Evolutionary conservation across 2,113 vertebrate genomes (phyloP).

Genomic region (Rhadina sibilatrix): DNA sequence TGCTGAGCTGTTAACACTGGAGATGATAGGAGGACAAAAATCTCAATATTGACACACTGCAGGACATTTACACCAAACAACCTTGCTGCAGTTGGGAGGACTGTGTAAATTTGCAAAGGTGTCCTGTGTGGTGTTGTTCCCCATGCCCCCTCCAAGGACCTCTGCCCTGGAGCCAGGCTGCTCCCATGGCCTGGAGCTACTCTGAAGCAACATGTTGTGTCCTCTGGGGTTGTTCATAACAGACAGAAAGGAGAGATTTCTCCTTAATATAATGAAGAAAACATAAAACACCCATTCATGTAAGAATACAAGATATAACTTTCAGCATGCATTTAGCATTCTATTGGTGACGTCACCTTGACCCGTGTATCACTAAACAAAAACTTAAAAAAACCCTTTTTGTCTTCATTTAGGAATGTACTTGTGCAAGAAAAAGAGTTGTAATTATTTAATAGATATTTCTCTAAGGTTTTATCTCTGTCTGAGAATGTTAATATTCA

Average conservation of each 20-base stretch:
- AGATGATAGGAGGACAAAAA: neutral
- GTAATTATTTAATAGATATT: conserved; percentile 11
- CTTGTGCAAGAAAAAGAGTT: neutral
- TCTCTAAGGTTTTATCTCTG: conserved; percentile 21
- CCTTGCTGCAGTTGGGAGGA: neutral
- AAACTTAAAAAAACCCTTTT: neutral
- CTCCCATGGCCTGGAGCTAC: neutral
- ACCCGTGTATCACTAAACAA: neutral
- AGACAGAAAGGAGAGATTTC: neutral
- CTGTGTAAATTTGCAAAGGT: neutral
- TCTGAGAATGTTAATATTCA: conserved; percentile 23
- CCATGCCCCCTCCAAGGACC: fast-evolving
- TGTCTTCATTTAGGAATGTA: neutral
- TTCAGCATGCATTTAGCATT: neutral
- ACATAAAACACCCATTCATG: neutral
- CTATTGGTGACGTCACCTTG: neutral
- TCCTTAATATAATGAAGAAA: neutral
- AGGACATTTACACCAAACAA: neutral
- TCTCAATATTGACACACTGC: neutral
- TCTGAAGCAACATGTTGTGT: neutral
- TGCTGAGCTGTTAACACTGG: conserved; percentile 6
- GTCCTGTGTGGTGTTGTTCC: neutral
- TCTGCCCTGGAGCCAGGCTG: neutral
- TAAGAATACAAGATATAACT: neutral
- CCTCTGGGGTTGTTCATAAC: neutral